Evolutionary conservation across 2,888 invertebrate species (phyloP).

Genomic region (Helleia helle): DNA sequence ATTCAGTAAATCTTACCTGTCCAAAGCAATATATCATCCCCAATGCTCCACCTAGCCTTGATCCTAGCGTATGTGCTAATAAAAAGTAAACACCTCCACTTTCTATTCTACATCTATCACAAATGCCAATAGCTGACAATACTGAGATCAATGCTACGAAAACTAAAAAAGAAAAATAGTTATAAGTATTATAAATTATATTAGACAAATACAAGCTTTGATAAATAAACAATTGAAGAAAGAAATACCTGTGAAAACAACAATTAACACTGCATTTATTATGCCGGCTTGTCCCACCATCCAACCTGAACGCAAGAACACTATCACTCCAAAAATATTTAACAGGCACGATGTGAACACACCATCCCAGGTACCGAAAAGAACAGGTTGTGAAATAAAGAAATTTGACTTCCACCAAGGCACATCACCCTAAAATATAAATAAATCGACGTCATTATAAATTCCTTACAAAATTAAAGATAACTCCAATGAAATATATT

Average conservation of each 20-base stretch:
- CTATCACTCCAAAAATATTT: constrained; percentile 98
- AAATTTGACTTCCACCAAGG: constrained; percentile 99
- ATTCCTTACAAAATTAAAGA: too few species aligned
- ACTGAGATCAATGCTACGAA: constrained; percentile 93
- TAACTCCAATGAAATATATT: too few species aligned
- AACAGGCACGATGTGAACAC: constrained; percentile 98
- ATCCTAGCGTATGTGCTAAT: constrained; percentile 94
- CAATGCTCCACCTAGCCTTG: constrained; percentile 92
- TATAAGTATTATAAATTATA: constrained; percentile 3
- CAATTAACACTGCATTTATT: constrained; percentile 84
- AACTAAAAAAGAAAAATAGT: constrained; percentile 70
- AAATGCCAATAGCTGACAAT: constrained; percentile 95
- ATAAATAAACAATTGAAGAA: not conserved
- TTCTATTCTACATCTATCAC: constrained; percentile 94
- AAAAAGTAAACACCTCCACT: constrained; percentile 99
- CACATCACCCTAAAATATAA: constrained; percentile 76
- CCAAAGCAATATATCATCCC: constrained; percentile 97
- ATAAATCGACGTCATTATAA: not conserved
- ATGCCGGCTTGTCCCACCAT: constrained; percentile 94
- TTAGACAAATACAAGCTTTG: too few species aligned
- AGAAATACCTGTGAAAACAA: constrained; percentile 81
- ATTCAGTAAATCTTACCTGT: constrained; percentile 82
- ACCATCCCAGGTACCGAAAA: constrained; percentile 98
- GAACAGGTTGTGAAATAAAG: constrained; percentile 94
- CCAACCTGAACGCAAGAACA: constrained; percentile 97